Evolutionary conservation across 1,140 invertebrate genomes (phyloP).

Genomic region (Zaprionus kolodkinae): DNA sequence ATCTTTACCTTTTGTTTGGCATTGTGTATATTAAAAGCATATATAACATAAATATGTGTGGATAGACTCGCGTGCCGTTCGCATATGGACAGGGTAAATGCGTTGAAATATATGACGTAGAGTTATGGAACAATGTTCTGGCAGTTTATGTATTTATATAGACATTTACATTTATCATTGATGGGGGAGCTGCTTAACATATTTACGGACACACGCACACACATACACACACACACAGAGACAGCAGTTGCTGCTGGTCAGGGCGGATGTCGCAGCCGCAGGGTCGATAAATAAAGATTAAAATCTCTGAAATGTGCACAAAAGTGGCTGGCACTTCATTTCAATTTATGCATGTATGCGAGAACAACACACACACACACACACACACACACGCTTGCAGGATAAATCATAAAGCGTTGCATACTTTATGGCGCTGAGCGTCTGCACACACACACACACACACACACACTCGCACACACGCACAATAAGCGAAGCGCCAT

Average conservation of each 20-base stretch:
- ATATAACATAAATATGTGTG: not conserved
- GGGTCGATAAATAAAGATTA: slow-evolving; percentile 78
- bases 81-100: not conserved
- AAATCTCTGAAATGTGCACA: slow-evolving; percentile 77
- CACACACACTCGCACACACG: slow-evolving; percentile 45
- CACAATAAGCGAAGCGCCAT: slow-evolving; percentile 64
- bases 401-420: slow-evolving; percentile 76
- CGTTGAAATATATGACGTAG: not conserved
- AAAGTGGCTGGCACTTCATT: slow-evolving; percentile 79
- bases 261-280: slow-evolving; percentile 37
- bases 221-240: slow-evolving; percentile 13
- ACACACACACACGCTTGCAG: slow-evolving; percentile 9
- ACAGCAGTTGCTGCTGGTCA: slow-evolving; percentile 1
- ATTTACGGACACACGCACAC: not conserved
- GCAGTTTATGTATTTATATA: slow-evolving; percentile 3
- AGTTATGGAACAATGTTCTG: not conserved
- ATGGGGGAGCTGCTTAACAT: slow-evolving; percentile 10
- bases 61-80: not conserved
- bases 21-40: not conserved
- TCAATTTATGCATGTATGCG: slow-evolving; percentile 67
- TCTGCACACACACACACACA: slow-evolving; percentile 32
- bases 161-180: not conserved
- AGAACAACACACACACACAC: not conserved
- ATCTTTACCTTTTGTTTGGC: not conserved
- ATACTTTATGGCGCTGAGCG: slow-evolving; percentile 64